A percentile compares a stretch with the other conserved stretches of the same genome.
Conservation (phyloP, 2,888 invertebrate species). For the Lissocephala sabroskyi region DNA sequence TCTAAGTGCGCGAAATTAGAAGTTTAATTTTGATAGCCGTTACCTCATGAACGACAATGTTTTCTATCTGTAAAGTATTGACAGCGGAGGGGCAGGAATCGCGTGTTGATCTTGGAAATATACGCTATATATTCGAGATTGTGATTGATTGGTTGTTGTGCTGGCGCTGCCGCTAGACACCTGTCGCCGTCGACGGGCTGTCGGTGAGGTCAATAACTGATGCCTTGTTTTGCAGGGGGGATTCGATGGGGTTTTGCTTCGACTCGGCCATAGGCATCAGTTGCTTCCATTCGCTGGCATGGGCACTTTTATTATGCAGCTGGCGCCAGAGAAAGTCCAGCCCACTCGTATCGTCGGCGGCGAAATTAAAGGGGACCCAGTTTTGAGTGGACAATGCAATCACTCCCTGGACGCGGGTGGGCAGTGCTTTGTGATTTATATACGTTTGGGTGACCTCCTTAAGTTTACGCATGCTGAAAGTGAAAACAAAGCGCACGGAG, state of each 20-base stretch:
- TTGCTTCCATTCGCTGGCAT: conserved; percentile 24
- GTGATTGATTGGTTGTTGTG: too few relatives aligned
- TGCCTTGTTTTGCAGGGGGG: neutral
- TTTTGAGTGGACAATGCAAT: conserved; percentile 6
- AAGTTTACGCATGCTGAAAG: conserved; percentile 31
- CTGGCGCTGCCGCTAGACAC: too few relatives aligned
- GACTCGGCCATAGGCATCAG: conserved; percentile 17
- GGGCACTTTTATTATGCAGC: conserved; percentile 2
- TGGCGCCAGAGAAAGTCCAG: conserved; percentile 14
- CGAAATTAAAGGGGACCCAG: conserved; percentile 28
- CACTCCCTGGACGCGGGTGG: conserved; percentile 35
- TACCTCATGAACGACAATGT: too few relatives aligned
- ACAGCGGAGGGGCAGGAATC: too few relatives aligned
- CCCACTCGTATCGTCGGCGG: conserved; percentile 1
- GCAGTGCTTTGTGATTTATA: conserved; percentile 32
- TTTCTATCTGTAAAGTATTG: too few relatives aligned
- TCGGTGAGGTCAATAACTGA: neutral
- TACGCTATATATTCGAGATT: too few relatives aligned
- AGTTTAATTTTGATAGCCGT: too few relatives aligned
- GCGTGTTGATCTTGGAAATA: too few relatives aligned
- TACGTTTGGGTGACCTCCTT: conserved; percentile 35
- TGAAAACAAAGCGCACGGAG: conserved; percentile 11
- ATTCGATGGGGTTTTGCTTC: too few relatives aligned
- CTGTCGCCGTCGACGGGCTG: neutral
- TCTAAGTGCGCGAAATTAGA: too few relatives aligned